A percentile compares a stretch with the other conserved stretches of the same genome.
Evolutionary conservation across 1,140 invertebrate genomes (phyloP).

Genomic region (Ridgeia piscesae): DNA sequence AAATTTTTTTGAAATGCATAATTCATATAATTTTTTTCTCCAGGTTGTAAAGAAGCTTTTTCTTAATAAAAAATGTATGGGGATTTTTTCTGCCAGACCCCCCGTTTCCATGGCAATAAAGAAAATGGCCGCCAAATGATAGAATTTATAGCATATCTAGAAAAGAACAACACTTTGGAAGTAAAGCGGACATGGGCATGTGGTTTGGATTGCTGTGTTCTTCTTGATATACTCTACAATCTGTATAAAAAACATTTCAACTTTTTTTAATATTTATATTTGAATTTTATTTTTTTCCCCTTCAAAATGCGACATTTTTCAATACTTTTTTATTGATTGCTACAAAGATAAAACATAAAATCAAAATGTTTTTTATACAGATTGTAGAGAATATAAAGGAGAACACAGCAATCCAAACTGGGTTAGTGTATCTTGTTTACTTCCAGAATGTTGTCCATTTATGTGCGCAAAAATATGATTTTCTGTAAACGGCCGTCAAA

Average conservation of each 20-base stretch:
- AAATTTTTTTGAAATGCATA: too few relatives aligned
- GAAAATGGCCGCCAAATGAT: neutral
- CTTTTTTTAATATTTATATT: slow-evolving; percentile 2
- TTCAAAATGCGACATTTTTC: neutral
- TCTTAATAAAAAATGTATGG: too few relatives aligned
- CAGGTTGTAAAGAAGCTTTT: too few relatives aligned
- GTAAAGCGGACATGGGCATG: neutral
- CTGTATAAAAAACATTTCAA: neutral
- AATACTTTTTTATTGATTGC: neutral
- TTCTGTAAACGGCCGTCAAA: neutral
- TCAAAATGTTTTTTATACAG: neutral
- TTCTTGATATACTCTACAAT: neutral
- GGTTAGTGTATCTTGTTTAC: too few relatives aligned
- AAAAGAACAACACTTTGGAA: neutral
- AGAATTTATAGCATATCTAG: neutral
- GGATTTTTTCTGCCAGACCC: too few relatives aligned
- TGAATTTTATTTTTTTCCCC: neutral
- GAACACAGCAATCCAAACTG: too few relatives aligned
- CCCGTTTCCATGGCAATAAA: neutral
- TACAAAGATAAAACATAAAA: neutral
- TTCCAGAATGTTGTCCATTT: too few relatives aligned
- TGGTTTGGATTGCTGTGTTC: neutral
- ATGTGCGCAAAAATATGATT: too few relatives aligned
- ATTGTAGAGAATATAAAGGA: neutral
- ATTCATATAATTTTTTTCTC: too few relatives aligned